Base-by-base conservation (phyloP, 2,113 vertebrate genomes). In the Lasiurus cinereus region DNA sequence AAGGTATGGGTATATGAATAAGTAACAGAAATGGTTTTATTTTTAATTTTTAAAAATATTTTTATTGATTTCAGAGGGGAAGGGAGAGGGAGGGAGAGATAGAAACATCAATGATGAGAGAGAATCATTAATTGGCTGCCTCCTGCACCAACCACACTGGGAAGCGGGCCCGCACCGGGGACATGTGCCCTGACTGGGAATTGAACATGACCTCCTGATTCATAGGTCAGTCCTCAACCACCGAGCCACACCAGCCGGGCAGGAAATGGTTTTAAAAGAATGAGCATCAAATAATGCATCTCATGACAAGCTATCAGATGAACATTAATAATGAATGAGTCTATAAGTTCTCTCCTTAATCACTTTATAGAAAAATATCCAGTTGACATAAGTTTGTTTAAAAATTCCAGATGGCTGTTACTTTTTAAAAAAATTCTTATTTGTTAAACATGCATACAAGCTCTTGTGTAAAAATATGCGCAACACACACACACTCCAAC, bases 361-460 rank as follows among this genome's bases (percentile, higher is more conserved):
- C 18, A 36, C n/a, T 69, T 88, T 39, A 73, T 36, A 14, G 59
- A 67, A 74, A 94, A 67, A 70, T 27, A 84, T 48, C 19, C 86
- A 77, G 8, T 29, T 43, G 43, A 73, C 66, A n/a, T 22, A 46
- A 39, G 24, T 91, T 92, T 29, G 12, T 19, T 87, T 54, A 76
- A 86, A 83, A 93, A 66, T 72, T 70, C 48, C 70, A 88, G 24
- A 83, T 77, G 46, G n/a, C 59, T 62, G 46, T 87, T 77, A 46
- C 31, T n/a, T 54, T 54, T 67, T 84, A 67, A 27, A 66, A 78
- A 64, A 36, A 62, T 39, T 7, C 31, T 56, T 46, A 39, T n/a
- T 36, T 43, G 70, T 86, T 76, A 78, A 62, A 87, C n/a, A 39
- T 85, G 62, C 46, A 66, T 27, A 21, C 21, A 33, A 3, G 18